Evolutionary conservation across 2,888 invertebrate species (phyloP).

Genomic region (Dione vanillae): DNA sequence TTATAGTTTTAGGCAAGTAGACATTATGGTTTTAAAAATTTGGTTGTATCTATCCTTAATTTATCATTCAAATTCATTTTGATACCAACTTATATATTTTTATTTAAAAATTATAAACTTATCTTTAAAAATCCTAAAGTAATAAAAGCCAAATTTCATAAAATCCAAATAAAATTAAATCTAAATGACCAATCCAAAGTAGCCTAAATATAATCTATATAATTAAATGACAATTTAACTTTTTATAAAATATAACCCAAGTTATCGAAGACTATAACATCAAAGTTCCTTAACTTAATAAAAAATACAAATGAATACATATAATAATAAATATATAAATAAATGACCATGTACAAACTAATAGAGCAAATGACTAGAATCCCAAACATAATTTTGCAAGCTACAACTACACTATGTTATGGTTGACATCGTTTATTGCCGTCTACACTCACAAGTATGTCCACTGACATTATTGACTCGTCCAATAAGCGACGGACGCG

Average conservation of each 20-base stretch:
- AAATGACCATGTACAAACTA: conserved; percentile 15
- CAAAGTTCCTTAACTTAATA: background rate
- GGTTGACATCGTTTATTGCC: conserved; percentile 73
- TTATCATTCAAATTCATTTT: no score
- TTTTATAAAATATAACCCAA: background rate
- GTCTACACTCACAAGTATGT: conserved; percentile 65
- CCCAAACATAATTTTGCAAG: conserved; percentile 47
- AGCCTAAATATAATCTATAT: background rate
- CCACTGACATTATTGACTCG: conserved; percentile 81
- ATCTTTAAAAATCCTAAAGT: no score
- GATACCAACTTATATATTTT: no score
- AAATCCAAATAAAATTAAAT: no score
- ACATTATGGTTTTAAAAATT: no score
- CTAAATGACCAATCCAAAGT: background rate
- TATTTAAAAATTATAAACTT: no score
- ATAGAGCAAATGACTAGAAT: conserved; percentile 39
- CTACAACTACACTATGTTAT: conserved; percentile 65
- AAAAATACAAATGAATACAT: background rate
- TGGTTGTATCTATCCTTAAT: no score
- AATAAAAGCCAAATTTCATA: no score
- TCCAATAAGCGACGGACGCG: conserved; percentile 80
- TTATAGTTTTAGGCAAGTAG: no score
- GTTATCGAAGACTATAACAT: background rate
- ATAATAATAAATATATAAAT: background rate
- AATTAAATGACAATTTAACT: no score